Conservation (phyloP, 1,140 invertebrate genomes). For the Teleopsis dalmanni region DNA sequence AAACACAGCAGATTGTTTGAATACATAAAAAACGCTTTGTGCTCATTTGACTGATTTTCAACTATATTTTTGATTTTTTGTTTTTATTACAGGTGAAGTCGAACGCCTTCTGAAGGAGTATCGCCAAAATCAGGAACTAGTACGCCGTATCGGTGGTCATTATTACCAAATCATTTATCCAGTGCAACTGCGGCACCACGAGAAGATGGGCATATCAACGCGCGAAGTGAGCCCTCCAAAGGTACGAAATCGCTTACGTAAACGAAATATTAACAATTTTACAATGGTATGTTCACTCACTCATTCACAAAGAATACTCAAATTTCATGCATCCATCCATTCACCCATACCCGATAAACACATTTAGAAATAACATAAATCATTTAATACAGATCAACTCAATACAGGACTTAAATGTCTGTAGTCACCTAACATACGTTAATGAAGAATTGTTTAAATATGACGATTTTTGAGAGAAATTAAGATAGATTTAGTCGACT, state of each 20-base stretch:
- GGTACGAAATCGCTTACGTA: conserved; percentile 54
- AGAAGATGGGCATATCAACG: conserved; percentile 90
- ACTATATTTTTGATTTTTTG: not conserved
- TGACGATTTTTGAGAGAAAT: too few relatives aligned
- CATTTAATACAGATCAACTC: too few relatives aligned
- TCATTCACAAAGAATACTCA: conserved; percentile 2
- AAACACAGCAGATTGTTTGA: too few relatives aligned
- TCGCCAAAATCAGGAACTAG: conserved; percentile 84
- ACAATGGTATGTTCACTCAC: conserved; percentile 39
- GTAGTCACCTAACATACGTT: too few relatives aligned
- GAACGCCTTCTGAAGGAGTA: conserved; percentile 79
- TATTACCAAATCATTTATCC: conserved; percentile 93
- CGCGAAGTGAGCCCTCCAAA: conserved; percentile 75
- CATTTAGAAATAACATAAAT: too few relatives aligned
- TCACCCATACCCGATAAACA: not conserved
- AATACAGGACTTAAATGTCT: too few relatives aligned
- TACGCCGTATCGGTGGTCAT: conserved; percentile 78
- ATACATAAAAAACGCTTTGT: too few relatives aligned
- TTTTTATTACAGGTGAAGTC: conserved; percentile 66
- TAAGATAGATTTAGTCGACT: too few relatives aligned
- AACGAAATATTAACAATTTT: conserved; percentile 29
- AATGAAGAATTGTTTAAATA: too few relatives aligned
- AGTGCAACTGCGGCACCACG: conserved; percentile 85
- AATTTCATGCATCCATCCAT: conserved; percentile 15
- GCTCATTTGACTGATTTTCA: too few relatives aligned